Base-by-base conservation (phyloP, 2,113 vertebrate genomes). In the Sylvietta virens region DNA sequence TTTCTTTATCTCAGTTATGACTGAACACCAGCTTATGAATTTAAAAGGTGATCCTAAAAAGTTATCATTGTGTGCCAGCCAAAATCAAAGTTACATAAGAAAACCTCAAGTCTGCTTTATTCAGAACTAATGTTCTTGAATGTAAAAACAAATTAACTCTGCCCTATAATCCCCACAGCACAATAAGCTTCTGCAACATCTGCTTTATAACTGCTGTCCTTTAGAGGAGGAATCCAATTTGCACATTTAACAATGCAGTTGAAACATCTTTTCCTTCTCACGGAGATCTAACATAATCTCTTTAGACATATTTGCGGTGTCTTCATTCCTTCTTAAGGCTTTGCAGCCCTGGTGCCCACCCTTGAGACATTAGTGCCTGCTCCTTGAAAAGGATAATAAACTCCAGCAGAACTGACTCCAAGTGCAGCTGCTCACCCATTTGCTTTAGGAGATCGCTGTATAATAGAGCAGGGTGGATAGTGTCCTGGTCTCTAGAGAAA, bases 361-460 rank as follows among this genome's bases (percentile, higher is more conserved):
- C 67, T 91, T 53, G 80, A 78, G 23, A 39, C n/a, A 17, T 44
- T 48, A 78, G 35, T 54, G 19, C 44, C 69, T 0, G 0, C 57
- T 81, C 37, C 37, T 74, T 42, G 79, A 33, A 47, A 74, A 57
- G 56, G 42, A 22, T 7, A 48, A 53, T 27, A 60, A 78, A 72
- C 26, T 57, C n/a, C 57, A 72, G 15, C 19, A 87, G 70, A 92
- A 69, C 31, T 27, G 74, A 30, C 33, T 82, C 79, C 40, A 58
- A 69, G 85, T 81, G 71, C 73, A 51, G 33, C 57, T 72, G 54
- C 71, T 90, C 69, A 81, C 70, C 54, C 60, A 64, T 94, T 89
- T 87, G 84, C 92, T 91, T 81, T 88, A 80, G 81, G 95, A 96
- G 80, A 92, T 71, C 47, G 87, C 84, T 74, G 64, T 81, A 67